Evolutionary conservation across 2,113 vertebrate genomes (phyloP).

Genomic region (Psephotus haematonotus): DNA sequence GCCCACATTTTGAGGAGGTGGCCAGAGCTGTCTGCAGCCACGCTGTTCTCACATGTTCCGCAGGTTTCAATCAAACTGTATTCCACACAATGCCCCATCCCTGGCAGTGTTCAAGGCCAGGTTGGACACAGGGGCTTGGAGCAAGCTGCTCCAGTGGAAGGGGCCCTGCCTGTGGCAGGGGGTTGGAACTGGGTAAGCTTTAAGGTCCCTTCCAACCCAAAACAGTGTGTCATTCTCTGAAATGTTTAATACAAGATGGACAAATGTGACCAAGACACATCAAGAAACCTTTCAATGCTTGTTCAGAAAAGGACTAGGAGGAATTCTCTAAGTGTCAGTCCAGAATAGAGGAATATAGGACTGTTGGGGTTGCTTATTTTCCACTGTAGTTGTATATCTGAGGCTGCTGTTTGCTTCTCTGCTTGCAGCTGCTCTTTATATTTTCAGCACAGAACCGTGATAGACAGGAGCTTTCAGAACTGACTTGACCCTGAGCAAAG

Average conservation of each 20-base stretch:
- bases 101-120: not conserved
- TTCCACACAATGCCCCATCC: not conserved
- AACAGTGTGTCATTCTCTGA: not conserved
- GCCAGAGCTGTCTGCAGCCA: not conserved
- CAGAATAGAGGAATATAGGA: not conserved
- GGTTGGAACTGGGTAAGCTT: not conserved
- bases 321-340: not conserved
- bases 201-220: not conserved
- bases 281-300: not conserved
- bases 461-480: not conserved
- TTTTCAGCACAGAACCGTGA: not conserved
- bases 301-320: not conserved
- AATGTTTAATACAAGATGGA: not conserved
- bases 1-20: not conserved
- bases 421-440: not conserved
- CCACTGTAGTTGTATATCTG: not conserved
- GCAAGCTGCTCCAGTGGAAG: not conserved
- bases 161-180: not conserved
- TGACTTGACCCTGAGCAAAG: not conserved
- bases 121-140: not conserved
- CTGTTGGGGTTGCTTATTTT: not conserved
- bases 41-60: not conserved
- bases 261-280: not conserved
- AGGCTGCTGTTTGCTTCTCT: not conserved
- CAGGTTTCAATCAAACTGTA: not conserved